These are phyloP conservation scores for Meiosimyza decipiens DNA, from an alignment of 2,888 invertebrate genomes.

Conservation along the genomic window DNA sequence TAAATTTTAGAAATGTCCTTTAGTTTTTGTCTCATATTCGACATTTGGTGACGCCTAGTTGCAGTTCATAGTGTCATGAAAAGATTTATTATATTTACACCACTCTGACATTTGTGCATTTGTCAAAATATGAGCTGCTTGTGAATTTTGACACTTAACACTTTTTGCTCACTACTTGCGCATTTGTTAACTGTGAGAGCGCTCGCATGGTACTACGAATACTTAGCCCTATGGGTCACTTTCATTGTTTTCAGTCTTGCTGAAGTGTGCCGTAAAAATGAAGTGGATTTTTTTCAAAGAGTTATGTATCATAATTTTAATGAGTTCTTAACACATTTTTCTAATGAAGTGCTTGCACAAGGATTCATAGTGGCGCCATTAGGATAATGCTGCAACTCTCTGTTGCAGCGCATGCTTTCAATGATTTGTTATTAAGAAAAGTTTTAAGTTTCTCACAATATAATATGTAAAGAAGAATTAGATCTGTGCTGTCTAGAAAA, in stretches of 20 bases:
- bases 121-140: slow-evolving; percentile 44
- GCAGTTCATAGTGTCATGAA: background rate
- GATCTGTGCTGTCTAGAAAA: too few relatives aligned
- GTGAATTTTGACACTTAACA: slow-evolving; percentile 38
- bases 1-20: slow-evolving; percentile 44
- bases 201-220: background rate
- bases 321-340: too few relatives aligned
- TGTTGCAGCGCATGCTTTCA: too few relatives aligned
- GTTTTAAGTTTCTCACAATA: too few relatives aligned
- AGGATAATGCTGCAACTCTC: too few relatives aligned
- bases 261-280: slow-evolving; percentile 36
- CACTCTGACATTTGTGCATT: slow-evolving; percentile 42
- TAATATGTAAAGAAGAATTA: too few relatives aligned
- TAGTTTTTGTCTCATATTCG: slow-evolving; percentile 39
- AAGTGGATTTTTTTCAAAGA: slow-evolving; percentile 23
- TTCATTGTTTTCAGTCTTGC: background rate
- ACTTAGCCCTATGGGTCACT: background rate
- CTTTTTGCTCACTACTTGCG: background rate
- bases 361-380: too few relatives aligned
- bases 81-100: slow-evolving; percentile 53
- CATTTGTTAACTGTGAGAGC: background rate
- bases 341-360: too few relatives aligned
- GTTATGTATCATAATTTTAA: background rate
- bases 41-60: slow-evolving; percentile 46
- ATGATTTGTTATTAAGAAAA: too few relatives aligned